Evolutionary conservation across 2,113 vertebrate species (phyloP).

Genomic region (Mobula hypostoma): DNA sequence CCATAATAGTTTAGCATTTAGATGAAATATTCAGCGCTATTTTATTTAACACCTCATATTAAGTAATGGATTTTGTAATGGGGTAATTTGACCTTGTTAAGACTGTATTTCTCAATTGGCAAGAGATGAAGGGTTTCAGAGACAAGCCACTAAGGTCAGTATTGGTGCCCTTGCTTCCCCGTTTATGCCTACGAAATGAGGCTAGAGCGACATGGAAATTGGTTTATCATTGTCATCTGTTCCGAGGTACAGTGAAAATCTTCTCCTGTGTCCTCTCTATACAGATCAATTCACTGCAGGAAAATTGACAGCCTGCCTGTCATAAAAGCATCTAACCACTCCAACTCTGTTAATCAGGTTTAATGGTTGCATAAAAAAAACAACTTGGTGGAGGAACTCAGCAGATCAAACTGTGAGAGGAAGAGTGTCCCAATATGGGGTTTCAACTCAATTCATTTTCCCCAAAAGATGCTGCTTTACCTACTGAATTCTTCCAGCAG

Average conservation of each 20-base stretch:
- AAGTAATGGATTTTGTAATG: conserved; percentile 26
- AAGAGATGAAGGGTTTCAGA: background rate
- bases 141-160: background rate
- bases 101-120: background rate
- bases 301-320: background rate
- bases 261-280: too few species aligned
- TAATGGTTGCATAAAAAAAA: too few species aligned
- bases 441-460: too few species aligned
- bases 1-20: conserved; percentile 14
- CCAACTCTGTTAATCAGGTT: too few species aligned
- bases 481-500: too few species aligned
- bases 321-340: too few species aligned
- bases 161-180: background rate
- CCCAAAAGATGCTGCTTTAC: too few species aligned
- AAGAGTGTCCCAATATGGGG: too few species aligned
- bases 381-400: too few species aligned
- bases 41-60: background rate
- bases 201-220: background rate
- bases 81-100: conserved; percentile 4
- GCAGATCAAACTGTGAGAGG: too few species aligned
- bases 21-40: conserved; percentile 14
- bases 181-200: background rate
- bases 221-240: too few species aligned
- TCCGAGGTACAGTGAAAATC: too few species aligned
- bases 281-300: background rate